phyloP scores from a whole-genome alignment of 1,140 invertebrate species.

The Idris sp. region DNA sequence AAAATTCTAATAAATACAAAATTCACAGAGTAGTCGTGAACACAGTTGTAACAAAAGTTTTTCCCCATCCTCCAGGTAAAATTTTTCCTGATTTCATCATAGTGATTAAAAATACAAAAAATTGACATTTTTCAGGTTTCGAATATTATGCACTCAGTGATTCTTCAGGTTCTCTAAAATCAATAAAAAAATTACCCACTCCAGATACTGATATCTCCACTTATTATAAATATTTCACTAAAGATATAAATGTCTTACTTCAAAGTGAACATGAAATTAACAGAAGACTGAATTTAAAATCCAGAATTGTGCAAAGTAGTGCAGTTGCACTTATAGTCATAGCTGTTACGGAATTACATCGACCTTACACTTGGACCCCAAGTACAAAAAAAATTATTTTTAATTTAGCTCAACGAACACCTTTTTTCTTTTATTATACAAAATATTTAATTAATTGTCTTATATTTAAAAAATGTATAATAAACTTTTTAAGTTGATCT shows the following conservation, averaged over 20 bases:
- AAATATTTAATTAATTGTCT: neutral
- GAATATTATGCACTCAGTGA: constrained; percentile 57
- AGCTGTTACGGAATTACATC: constrained; percentile 65
- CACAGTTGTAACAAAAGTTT: constrained; percentile 63
- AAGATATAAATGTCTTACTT: no score
- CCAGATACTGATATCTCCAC: no score
- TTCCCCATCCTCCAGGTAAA: constrained; percentile 66
- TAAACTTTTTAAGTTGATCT: no score
- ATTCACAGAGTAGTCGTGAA: constrained; percentile 67
- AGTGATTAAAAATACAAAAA: no score
- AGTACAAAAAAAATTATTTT: constrained; percentile 48
- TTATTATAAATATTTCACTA: no score
- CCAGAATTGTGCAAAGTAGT: constrained; percentile 68
- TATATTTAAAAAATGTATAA: neutral
- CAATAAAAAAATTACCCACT: constrained; percentile 49
- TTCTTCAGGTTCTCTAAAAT: constrained; percentile 2
- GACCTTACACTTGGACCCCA: constrained; percentile 69
- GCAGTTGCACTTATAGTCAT: constrained; percentile 68
- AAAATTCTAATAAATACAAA: constrained; percentile 65
- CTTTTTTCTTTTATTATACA: no score
- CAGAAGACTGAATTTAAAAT: constrained; percentile 36
- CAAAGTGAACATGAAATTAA: constrained; percentile 52
- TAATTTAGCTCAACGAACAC: no score
- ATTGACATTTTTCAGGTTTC: constrained; percentile 55
- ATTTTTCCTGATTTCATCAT: neutral